Evolutionary conservation across 1,140 invertebrate genomes (phyloP).

Genomic region (Zaprionus kolodkinae): DNA sequence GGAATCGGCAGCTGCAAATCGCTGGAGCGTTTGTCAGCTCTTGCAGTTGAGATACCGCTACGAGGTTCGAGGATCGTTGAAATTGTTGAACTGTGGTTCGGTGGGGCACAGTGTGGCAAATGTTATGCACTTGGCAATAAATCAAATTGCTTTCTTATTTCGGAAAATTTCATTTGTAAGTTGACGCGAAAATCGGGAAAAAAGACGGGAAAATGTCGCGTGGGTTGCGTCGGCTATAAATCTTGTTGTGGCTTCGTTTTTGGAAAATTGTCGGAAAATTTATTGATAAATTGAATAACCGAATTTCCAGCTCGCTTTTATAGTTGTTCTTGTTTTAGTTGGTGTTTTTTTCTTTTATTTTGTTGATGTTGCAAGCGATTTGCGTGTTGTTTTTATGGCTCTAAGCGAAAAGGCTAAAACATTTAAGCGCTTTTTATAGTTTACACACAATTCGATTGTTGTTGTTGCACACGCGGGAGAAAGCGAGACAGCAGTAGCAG

Average conservation of each 20-base stretch:
- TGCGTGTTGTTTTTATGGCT: constrained; percentile 18
- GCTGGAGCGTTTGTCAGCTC: constrained; percentile 13
- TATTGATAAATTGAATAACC: constrained; percentile 38
- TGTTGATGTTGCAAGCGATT: constrained; percentile 28
- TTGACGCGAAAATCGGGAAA: constrained; percentile 30
- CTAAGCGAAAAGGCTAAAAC: constrained; percentile 39
- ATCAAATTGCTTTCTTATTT: constrained; percentile 52
- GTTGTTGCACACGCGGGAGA: constrained; percentile 55
- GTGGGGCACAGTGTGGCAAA: constrained; percentile 37
- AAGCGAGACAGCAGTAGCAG: constrained; percentile 35
- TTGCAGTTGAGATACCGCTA: constrained; percentile 17
- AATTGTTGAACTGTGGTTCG: constrained; percentile 34
- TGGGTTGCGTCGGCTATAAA: constrained; percentile 68
- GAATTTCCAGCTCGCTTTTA: constrained; percentile 22
- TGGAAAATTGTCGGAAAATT: constrained; percentile 40
- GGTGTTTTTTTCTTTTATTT: constrained; percentile 11
- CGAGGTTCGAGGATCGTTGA: too few relatives aligned
- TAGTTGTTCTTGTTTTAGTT: constrained; percentile 26
- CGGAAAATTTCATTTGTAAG: constrained; percentile 32
- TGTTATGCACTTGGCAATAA: constrained; percentile 58
- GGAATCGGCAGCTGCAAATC: constrained; percentile 47
- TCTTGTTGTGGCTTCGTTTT: constrained; percentile 41
- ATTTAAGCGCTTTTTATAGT: constrained; percentile 52
- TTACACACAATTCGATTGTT: constrained; percentile 47
- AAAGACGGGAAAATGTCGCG: constrained; percentile 43